phyloP scores from a whole-genome alignment of 1,140 invertebrate genomes.

The Berghia stephanieae region DNA sequence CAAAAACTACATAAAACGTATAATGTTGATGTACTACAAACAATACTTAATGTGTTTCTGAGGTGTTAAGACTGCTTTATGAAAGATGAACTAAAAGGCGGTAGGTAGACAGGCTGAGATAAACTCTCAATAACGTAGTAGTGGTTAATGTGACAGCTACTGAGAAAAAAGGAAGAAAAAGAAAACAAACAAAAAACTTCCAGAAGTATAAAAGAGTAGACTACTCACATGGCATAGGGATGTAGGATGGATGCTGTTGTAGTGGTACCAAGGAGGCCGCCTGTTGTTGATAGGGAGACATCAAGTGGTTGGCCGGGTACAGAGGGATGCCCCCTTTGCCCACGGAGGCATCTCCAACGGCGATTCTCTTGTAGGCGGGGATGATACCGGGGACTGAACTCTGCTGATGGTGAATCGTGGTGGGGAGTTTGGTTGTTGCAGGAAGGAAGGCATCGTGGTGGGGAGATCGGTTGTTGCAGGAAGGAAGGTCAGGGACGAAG shows the following conservation, averaged over 20 bases:
- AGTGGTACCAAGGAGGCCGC: constrained; percentile 81
- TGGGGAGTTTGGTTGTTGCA: constrained; percentile 38
- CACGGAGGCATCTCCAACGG: constrained; percentile 76
- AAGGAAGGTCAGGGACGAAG: too few relatives aligned
- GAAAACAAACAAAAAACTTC: not conserved
- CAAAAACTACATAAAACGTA: too few relatives aligned
- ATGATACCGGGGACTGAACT: too few relatives aligned
- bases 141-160: not conserved
- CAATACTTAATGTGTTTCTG: too few relatives aligned
- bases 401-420: constrained; percentile 40
- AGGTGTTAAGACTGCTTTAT: too few relatives aligned
- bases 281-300: constrained; percentile 87
- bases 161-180: not conserved
- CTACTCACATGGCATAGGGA: constrained; percentile 69
- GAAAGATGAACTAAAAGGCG: too few relatives aligned
- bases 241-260: constrained; percentile 79
- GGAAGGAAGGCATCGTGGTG: not conserved
- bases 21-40: too few relatives aligned
- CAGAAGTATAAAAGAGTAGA: too few relatives aligned
- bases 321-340: constrained; percentile 95
- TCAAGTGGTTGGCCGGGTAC: constrained; percentile 81
- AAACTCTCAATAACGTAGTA: not conserved
- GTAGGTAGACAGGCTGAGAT: too few relatives aligned
- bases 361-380: constrained; percentile 91
- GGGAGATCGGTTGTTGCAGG: too few relatives aligned